Evolutionary conservation across 2,888 invertebrate species (phyloP).

Genomic region (Oeneis ivallda): DNA sequence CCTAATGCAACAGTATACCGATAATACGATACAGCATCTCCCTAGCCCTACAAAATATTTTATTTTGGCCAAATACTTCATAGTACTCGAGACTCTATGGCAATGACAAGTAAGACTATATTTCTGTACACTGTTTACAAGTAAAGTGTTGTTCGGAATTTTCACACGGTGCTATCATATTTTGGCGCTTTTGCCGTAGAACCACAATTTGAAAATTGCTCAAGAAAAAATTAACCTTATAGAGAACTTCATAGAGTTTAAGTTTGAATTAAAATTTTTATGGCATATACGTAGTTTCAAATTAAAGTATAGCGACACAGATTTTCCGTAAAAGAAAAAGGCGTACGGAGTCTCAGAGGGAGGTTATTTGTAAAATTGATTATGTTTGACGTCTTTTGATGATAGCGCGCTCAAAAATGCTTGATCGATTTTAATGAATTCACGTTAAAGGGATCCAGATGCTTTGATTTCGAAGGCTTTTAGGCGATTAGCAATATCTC

Average conservation of each 20-base stretch:
- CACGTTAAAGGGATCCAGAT: slow-evolving; percentile 51
- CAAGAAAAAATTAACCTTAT: slow-evolving; percentile 36
- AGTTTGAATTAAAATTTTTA: not conserved
- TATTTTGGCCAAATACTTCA: slow-evolving; percentile 13
- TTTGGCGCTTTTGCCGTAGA: slow-evolving; percentile 41
- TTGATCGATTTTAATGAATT: slow-evolving; percentile 75
- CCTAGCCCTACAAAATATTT: slow-evolving; percentile 43
- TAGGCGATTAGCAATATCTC: slow-evolving; percentile 58
- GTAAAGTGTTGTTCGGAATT: slow-evolving; percentile 74
- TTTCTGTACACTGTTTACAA: slow-evolving; percentile 42
- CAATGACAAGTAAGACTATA: not conserved
- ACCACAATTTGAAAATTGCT: not conserved
- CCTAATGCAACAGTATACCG: slow-evolving; percentile 73
- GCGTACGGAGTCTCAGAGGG: slow-evolving; percentile 44
- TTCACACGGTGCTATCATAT: slow-evolving; percentile 72
- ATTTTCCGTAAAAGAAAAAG: slow-evolving; percentile 72
- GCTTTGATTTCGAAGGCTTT: slow-evolving; percentile 45
- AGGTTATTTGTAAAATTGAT: slow-evolving; percentile 79
- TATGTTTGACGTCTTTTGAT: slow-evolving; percentile 75
- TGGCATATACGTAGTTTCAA: not conserved
- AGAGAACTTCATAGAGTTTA: slow-evolving; percentile 4
- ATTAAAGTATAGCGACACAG: slow-evolving; percentile 47
- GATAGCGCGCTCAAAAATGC: slow-evolving; percentile 58
- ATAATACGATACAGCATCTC: slow-evolving; percentile 70
- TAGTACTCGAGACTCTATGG: not conserved